These are phyloP conservation scores for Loriculus beryllinus DNA, from an alignment of 2,797 vertebrate genomes.

Conservation along the genomic window DNA sequence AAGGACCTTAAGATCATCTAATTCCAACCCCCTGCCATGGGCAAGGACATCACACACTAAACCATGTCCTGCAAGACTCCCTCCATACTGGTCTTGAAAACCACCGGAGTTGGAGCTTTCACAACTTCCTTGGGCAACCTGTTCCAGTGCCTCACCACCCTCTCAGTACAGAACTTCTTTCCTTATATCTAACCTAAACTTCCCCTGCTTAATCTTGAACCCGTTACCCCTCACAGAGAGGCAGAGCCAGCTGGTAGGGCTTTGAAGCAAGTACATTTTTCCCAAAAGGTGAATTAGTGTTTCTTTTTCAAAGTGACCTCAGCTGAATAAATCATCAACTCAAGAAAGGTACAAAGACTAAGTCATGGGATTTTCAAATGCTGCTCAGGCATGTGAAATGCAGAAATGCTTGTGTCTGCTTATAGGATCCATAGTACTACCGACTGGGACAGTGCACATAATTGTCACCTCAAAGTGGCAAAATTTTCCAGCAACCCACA, in stretches of 20 bases:
- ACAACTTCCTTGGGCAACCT: background rate
- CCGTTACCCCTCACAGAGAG: background rate
- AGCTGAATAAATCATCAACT: background rate
- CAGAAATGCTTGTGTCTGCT: background rate
- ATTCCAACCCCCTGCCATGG: background rate
- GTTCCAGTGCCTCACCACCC: background rate
- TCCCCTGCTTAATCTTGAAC: background rate
- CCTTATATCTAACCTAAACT: background rate
- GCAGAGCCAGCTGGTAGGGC: background rate
- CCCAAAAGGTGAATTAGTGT: background rate
- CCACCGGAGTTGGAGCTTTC: background rate
- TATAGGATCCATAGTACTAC: background rate
- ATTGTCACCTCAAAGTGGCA: background rate
- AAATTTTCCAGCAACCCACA: background rate
- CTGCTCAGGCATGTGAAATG: background rate
- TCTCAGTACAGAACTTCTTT: background rate
- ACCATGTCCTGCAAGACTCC: background rate
- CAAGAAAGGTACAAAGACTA: background rate
- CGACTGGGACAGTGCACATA: background rate
- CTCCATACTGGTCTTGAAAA: background rate
- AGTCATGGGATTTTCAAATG: background rate
- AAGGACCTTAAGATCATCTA: background rate
- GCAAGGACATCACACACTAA: background rate
- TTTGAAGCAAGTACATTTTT: background rate
- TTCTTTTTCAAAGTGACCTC: background rate